These are phyloP conservation scores for Apis laboriosa DNA, from an alignment of 1,140 invertebrate genomes.

Conservation along the genomic window DNA sequence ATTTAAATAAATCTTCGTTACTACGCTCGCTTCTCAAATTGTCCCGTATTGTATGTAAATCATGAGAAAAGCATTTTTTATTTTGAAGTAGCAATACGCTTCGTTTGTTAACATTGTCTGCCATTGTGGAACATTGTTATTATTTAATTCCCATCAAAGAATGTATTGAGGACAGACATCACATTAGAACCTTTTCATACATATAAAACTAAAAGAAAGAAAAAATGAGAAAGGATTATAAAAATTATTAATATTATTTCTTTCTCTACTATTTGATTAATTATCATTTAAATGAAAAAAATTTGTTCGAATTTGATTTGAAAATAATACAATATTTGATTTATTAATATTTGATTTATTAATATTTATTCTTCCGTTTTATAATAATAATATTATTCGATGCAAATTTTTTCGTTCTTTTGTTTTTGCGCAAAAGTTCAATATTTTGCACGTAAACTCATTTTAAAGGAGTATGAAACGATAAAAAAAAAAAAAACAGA, in stretches of 20 bases:
- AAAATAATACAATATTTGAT: neutral
- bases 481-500: neutral
- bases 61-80: neutral
- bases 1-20: slow-evolving; percentile 17
- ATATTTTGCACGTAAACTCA: neutral
- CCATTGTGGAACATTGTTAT: neutral
- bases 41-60: slow-evolving; percentile 23
- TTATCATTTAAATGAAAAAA: too few species aligned
- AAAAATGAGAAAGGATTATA: too few species aligned
- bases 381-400: neutral
- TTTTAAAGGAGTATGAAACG: neutral
- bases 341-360: neutral
- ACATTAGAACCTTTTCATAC: neutral
- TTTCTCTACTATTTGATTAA: too few species aligned
- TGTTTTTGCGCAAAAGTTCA: neutral
- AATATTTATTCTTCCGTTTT: neutral
- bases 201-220: too few species aligned
- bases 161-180: neutral
- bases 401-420: neutral
- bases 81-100: neutral
- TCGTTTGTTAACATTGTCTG: neutral
- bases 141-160: neutral
- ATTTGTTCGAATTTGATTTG: too few species aligned
- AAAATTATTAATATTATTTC: too few species aligned
- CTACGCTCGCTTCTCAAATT: neutral